Evolutionary conservation across 2,797 vertebrate genomes (phyloP).

Genomic region (Pseudochirops cupreus): DNA sequence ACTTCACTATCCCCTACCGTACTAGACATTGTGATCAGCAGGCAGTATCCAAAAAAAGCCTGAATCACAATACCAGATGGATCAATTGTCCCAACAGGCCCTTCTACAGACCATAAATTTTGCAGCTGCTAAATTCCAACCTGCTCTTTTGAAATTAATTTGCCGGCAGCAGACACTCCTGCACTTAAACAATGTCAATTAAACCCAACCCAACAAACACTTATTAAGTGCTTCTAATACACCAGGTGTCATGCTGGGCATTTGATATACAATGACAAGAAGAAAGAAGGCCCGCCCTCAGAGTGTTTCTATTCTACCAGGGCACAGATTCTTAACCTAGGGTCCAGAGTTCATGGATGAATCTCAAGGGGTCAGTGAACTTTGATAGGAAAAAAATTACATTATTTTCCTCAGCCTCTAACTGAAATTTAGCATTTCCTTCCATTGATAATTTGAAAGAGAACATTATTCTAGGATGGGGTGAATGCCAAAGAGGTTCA

Average conservation of each 20-base stretch:
- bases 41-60: background rate
- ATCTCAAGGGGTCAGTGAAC: background rate
- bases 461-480: background rate
- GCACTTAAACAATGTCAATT: background rate
- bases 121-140: background rate
- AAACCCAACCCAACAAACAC: background rate
- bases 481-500: background rate
- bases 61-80: background rate
- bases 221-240: background rate
- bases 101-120: background rate
- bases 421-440: background rate
- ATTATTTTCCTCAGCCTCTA: background rate
- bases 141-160: background rate
- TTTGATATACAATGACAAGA: background rate
- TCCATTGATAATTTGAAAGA: background rate
- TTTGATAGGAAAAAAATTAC: background rate
- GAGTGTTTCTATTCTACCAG: background rate
- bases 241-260: background rate
- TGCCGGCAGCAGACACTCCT: background rate
- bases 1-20: background rate
- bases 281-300: background rate
- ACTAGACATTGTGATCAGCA: background rate
- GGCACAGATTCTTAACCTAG: background rate
- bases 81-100: background rate
- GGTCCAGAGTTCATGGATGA: background rate